phyloP scores from a whole-genome alignment of 2,797 vertebrate genomes.

The Crax fasciolata region DNA sequence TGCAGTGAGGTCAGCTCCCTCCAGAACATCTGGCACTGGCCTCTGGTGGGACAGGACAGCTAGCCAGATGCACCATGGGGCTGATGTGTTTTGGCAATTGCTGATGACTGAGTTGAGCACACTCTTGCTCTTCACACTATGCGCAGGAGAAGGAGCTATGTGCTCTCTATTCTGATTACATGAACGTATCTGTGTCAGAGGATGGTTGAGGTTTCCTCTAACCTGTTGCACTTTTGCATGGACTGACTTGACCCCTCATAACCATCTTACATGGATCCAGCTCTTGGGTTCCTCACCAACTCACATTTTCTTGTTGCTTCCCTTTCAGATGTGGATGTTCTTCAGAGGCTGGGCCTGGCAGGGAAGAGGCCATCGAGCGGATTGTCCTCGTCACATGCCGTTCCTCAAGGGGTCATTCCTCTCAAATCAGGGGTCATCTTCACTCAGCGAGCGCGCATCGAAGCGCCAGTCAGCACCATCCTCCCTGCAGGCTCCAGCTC shows the following conservation, averaged over 20 bases:
- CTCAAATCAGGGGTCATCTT: slow-evolving; percentile 94
- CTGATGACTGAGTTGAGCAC: not conserved
- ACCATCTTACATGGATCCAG: not conserved
- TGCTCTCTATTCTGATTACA: not conserved
- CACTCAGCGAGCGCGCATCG: slow-evolving; percentile 89
- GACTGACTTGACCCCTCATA: not conserved
- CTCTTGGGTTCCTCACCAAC: not conserved
- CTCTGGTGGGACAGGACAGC: not conserved
- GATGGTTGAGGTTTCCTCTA: not conserved
- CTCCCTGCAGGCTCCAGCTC: slow-evolving; percentile 85
- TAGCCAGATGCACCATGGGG: not conserved
- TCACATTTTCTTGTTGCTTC: not conserved
- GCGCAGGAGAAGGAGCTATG: not conserved
- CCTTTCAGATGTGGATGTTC: slow-evolving; percentile 93
- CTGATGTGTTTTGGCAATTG: not conserved
- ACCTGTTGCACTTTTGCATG: not conserved
- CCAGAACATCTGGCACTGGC: slow-evolving; percentile 25
- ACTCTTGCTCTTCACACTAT: not conserved
- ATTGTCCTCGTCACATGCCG: slow-evolving; percentile 77
- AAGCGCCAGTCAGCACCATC: slow-evolving; percentile 85
- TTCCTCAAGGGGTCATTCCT: slow-evolving; percentile 91
- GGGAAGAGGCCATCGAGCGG: slow-evolving; percentile 81
- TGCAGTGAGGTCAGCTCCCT: slow-evolving; percentile 35
- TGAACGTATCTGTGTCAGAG: not conserved
- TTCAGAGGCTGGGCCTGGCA: slow-evolving; percentile 92